Conservation (phyloP, 2,888 invertebrate species). For the Xanthorhoe spadicearia region DNA sequence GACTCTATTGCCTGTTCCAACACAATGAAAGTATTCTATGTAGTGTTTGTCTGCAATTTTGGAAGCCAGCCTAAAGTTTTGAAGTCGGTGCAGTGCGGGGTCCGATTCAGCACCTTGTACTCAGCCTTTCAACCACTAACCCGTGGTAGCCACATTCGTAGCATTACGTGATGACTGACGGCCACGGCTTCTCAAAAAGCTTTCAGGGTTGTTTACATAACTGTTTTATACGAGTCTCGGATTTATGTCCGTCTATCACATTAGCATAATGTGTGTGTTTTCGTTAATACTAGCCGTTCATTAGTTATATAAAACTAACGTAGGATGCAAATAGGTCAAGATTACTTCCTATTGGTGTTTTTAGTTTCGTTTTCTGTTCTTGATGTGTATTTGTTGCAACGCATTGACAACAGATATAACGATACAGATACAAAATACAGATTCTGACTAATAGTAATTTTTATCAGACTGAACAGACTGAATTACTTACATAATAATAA, state of each 20-base stretch:
- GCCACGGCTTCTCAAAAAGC: neutral
- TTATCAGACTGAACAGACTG: too few species aligned
- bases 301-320: conserved; percentile 32
- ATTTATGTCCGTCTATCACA: conserved; percentile 39
- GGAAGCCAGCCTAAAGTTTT: neutral
- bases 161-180: neutral
- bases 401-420: too few species aligned
- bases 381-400: neutral
- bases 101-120: neutral
- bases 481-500: too few species aligned
- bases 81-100: too few species aligned
- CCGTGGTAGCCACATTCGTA: neutral
- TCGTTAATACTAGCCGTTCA: conserved; percentile 33
- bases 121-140: neutral
- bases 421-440: too few species aligned
- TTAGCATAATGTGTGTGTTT: conserved; percentile 42
- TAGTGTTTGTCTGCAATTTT: too few species aligned
- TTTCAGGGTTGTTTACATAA: conserved; percentile 40
- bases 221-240: conserved; percentile 38
- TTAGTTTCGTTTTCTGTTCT: neutral
- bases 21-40: too few species aligned
- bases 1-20: too few species aligned
- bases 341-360: conserved; percentile 14
- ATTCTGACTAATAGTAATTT: too few species aligned
- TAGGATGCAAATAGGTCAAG: conserved; percentile 9